Conservation (phyloP, 2,888 invertebrate genomes). For the Caprella mutica region DNA sequence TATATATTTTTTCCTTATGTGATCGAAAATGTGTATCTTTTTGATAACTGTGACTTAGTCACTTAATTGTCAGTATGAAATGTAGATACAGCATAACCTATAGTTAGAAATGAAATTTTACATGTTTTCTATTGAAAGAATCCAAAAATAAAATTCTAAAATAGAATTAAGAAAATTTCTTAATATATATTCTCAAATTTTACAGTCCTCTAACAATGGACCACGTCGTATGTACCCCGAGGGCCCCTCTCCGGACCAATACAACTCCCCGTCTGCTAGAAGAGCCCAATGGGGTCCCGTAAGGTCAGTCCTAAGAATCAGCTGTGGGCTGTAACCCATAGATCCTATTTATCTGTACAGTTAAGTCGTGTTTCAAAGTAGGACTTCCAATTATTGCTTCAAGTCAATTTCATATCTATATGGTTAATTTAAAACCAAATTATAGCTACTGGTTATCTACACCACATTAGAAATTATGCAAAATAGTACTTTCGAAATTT, state of each 20-base stretch:
- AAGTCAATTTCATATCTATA: no score
- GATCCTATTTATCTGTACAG: neutral
- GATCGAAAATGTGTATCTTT: no score
- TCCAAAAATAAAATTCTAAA: no score
- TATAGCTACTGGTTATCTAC: no score
- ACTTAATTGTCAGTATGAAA: neutral
- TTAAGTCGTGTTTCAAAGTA: neutral
- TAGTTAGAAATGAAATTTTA: neutral
- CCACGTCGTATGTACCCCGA: conserved; percentile 24
- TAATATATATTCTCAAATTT: no score
- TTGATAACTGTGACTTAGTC: neutral
- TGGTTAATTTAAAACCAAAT: no score
- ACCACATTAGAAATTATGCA: no score
- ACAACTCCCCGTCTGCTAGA: conserved; percentile 29
- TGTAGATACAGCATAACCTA: neutral
- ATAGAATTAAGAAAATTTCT: no score
- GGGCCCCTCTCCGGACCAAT: conserved; percentile 16
- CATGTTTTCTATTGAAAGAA: no score
- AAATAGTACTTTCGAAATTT: no score
- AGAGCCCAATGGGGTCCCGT: conserved; percentile 34
- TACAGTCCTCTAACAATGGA: neutral
- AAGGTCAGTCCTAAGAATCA: conserved; percentile 16
- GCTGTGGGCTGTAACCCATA: neutral
- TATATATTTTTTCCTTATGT: no score
- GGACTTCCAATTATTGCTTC: no score